phyloP scores from a whole-genome alignment of 2,113 vertebrate genomes.

The Pteronura brasiliensis region DNA sequence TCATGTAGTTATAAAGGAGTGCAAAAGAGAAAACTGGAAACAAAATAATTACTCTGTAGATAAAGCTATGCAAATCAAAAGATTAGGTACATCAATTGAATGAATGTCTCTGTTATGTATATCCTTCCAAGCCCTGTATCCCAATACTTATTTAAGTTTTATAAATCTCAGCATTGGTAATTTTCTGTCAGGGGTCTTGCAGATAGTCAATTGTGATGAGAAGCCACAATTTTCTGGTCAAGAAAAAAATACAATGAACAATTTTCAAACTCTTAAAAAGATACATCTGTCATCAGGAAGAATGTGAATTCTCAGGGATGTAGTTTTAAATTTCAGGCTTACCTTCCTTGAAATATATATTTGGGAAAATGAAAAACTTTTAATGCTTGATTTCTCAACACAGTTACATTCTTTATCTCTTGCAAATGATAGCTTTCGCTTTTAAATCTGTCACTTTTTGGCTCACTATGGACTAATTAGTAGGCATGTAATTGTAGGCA shows the following conservation, averaged over 20 bases:
- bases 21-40: background rate
- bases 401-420: background rate
- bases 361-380: background rate
- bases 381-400: background rate
- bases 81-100: background rate
- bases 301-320: background rate
- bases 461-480: background rate
- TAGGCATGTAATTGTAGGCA: background rate
- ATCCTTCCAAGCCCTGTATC: accelerated
- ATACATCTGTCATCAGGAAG: background rate
- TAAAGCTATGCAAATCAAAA: background rate
- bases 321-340: background rate
- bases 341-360: background rate
- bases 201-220: background rate
- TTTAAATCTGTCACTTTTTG: background rate
- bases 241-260: background rate
- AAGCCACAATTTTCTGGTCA: background rate
- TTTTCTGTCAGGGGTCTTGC: background rate
- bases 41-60: background rate
- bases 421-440: background rate
- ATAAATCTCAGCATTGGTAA: background rate
- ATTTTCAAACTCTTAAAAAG: background rate
- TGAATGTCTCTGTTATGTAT: background rate
- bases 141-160: background rate
- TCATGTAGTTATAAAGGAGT: background rate